Conservation (phyloP, 1,140 invertebrate species). For the Mizuhopecten yessoensis region DNA sequence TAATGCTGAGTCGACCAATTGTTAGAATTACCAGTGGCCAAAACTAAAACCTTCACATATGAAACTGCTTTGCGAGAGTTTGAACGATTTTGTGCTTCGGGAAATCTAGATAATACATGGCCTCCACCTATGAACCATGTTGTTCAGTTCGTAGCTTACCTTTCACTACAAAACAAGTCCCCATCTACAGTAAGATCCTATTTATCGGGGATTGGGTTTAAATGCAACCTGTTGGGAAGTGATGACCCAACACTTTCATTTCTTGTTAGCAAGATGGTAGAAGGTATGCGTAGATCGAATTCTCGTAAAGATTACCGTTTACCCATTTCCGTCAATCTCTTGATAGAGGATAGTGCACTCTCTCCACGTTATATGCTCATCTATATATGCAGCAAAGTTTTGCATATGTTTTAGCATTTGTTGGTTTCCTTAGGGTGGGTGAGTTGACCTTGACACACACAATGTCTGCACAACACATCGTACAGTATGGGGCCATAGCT, state of each 20-base stretch:
- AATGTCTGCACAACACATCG: neutral
- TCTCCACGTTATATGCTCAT: neutral
- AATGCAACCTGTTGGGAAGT: neutral
- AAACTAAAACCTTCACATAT: neutral
- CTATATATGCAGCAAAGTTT: neutral
- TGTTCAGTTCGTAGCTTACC: constrained; percentile 31
- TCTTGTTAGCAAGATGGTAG: constrained; percentile 37
- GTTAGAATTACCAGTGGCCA: neutral
- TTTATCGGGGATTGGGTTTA: constrained; percentile 41
- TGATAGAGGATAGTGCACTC: neutral
- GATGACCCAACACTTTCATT: constrained; percentile 44
- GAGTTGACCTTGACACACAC: neutral
- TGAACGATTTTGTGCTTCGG: neutral
- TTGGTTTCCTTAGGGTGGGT: constrained; percentile 42
- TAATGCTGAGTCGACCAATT: neutral
- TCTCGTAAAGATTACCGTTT: neutral
- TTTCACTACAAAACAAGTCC: neutral
- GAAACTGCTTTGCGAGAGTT: neutral
- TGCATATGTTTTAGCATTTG: constrained; percentile 45
- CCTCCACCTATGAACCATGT: neutral
- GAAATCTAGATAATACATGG: neutral
- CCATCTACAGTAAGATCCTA: constrained; percentile 41
- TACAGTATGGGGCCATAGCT: neutral
- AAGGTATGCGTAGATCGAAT: neutral
- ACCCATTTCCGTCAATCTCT: constrained; percentile 25